Evolutionary conservation across 2,797 vertebrate species (phyloP), one percentile per base, ranked within the genome.

Genomic region (Oreortyx pictus): DNA sequence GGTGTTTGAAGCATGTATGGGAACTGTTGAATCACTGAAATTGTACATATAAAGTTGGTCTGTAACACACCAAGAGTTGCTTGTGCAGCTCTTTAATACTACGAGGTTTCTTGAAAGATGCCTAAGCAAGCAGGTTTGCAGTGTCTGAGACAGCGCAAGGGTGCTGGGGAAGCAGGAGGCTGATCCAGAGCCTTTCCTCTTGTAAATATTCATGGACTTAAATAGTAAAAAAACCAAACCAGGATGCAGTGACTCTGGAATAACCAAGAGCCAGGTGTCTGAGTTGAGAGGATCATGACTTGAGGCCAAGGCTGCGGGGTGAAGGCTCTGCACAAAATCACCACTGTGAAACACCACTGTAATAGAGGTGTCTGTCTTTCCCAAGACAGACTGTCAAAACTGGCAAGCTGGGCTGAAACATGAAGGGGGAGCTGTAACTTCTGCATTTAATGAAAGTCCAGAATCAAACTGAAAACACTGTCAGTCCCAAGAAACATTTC

Each of bases 61-160:
- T 61, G 73, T 73, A 91, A 64, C 47, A 85, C 73, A 60, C 70
- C 50, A 47, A 54, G 86, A 92, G 73, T 61, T 67, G 62, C 62
- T 82, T 79, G 46, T 70, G 66, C 86, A 91, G 76, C 82, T 93
- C 56, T 65, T 88, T 71, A 43, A n/a, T 59, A 44, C 46, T 44
- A 14, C 0, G 1, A n/a, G 33, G 50, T 91, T 89, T 65, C 70
- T 75, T 71, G 57, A 24, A 9, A 65, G 81, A 31, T 31, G 19
- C 54, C 65, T 44, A 14, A 67, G 39, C 9, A 33, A 37, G 8
- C 43, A 7, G 77, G 33, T n/a, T 84, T 29, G 54, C 29, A 79
- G 44, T 0, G 1, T 57, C 80, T 89, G 47, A 67, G 37, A 31
- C 0, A 81, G 9, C 19, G 4, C 4, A 8, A 44, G 65, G 6